phyloP scores from a whole-genome alignment of 2,113 vertebrate species.

The Clupea harengus region DNA sequence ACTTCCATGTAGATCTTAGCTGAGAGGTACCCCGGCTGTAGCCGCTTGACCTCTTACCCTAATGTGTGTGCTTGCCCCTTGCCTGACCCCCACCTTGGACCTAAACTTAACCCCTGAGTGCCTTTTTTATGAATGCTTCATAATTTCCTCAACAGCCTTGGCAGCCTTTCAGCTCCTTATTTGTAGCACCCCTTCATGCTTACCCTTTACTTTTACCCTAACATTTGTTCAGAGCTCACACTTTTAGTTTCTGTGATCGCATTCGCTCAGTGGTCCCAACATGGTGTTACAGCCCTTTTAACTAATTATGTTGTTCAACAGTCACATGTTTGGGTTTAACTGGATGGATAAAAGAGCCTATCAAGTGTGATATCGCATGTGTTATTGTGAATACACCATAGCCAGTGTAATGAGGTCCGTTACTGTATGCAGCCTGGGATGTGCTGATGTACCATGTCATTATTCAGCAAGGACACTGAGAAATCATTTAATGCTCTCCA shows the following conservation, averaged over 20 bases:
- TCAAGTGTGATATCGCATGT: too few species aligned
- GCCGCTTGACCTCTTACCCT: too few species aligned
- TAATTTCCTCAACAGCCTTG: not conserved
- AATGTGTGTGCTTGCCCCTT: not conserved
- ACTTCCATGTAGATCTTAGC: too few species aligned
- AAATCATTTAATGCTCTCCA: too few species aligned
- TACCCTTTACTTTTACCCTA: not conserved
- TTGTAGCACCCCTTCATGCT: not conserved
- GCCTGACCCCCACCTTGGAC: not conserved
- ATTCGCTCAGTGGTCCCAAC: not conserved
- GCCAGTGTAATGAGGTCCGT: too few species aligned
- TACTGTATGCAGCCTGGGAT: too few species aligned
- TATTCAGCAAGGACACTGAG: too few species aligned
- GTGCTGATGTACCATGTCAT: too few species aligned
- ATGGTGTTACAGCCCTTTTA: not conserved
- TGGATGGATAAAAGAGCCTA: too few species aligned
- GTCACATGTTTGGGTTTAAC: not conserved
- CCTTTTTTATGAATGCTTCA: not conserved
- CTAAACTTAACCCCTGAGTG: not conserved
- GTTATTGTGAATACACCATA: too few species aligned
- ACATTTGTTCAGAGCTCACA: too few species aligned
- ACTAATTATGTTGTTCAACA: not conserved
- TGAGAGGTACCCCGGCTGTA: not conserved
- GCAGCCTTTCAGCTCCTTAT: not conserved
- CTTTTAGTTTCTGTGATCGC: too few species aligned